Evolutionary conservation across 1,140 invertebrate genomes (phyloP).

Genomic region (Physella acuta): DNA sequence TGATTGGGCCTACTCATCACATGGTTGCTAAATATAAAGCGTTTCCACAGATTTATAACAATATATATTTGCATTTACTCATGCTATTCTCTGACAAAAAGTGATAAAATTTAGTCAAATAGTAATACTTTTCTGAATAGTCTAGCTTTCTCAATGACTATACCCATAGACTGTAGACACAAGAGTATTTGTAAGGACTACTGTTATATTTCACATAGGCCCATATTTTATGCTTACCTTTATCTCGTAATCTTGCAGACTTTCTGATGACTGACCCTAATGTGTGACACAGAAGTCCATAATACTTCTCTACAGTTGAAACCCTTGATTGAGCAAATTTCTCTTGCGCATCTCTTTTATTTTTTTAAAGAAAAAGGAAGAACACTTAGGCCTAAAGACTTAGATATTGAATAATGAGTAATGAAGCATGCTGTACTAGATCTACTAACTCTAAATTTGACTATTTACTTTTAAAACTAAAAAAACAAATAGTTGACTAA

Average conservation of each 20-base stretch:
- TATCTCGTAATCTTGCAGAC: slow-evolving; percentile 42
- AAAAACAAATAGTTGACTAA: no score
- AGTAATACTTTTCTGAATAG: neutral
- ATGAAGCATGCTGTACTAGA: no score
- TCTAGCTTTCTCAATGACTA: neutral
- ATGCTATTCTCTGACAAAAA: neutral
- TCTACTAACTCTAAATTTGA: no score
- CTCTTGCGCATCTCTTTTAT: slow-evolving; percentile 37
- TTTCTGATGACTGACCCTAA: slow-evolving; percentile 43
- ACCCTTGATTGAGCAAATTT: slow-evolving; percentile 39
- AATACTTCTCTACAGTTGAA: slow-evolving; percentile 37
- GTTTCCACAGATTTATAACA: neutral
- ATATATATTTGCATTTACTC: neutral
- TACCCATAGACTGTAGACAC: neutral
- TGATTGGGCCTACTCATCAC: no score
- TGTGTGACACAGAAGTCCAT: slow-evolving; percentile 41
- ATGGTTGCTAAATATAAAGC: no score
- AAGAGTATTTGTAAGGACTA: no score
- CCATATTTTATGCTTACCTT: slow-evolving; percentile 40
- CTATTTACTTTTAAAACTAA: no score
- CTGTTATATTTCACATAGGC: no score
- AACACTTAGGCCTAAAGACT: no score
- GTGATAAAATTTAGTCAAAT: neutral
- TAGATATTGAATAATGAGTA: no score
- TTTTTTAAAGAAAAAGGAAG: no score